Conservation (phyloP, 2,888 invertebrate genomes). For the Pyrrhia umbra region DNA sequence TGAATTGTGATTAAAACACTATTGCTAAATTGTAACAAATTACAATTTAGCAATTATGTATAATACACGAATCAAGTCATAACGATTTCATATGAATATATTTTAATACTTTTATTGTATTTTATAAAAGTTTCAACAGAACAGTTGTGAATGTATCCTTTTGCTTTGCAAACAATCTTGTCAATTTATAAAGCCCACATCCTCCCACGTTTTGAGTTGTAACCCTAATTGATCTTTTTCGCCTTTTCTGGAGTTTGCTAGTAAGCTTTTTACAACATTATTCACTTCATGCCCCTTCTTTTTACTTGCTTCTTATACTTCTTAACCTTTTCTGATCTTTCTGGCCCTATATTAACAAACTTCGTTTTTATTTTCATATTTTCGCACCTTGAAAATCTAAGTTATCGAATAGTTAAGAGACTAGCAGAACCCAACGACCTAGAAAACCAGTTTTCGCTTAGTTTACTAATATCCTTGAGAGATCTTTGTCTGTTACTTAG, state of each 20-base stretch:
- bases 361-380: conserved; percentile 6
- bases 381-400: conserved; percentile 6
- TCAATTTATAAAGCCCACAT: conserved; percentile 24
- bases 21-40: too few species aligned
- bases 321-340: background rate
- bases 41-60: too few species aligned
- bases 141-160: background rate
- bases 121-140: background rate
- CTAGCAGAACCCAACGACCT: background rate
- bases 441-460: conserved; percentile 15
- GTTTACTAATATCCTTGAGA: conserved; percentile 18
- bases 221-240: conserved; percentile 11
- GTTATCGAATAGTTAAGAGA: conserved; percentile 3
- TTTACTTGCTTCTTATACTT: too few species aligned
- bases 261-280: background rate
- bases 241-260: conserved; percentile 17
- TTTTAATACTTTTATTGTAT: background rate
- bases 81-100: too few species aligned
- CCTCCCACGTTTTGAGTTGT: conserved; percentile 13
- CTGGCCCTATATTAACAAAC: too few species aligned
- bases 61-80: too few species aligned
- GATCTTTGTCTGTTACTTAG: conserved; percentile 19
- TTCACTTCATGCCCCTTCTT: too few species aligned
- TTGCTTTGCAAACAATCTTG: conserved; percentile 6
- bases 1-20: too few species aligned